Evolutionary conservation across 2,113 vertebrate genomes (phyloP), one percentile per base, ranked within the genome.

Genomic region (Paradoxurus hermaphroditus): DNA sequence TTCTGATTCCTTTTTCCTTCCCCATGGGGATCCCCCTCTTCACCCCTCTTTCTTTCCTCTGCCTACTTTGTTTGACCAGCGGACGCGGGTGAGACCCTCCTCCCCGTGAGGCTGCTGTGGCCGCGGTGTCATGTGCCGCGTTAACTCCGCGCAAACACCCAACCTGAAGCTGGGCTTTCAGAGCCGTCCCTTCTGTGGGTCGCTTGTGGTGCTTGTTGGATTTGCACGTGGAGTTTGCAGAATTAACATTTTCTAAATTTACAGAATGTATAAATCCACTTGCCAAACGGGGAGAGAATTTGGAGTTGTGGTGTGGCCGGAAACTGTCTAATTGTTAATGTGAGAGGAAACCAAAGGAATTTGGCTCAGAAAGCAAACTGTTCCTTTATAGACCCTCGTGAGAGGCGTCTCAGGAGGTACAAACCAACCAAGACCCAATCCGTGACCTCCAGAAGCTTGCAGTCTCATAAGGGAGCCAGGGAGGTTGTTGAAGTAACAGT

Each of bases 281-380:
- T 91, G 90, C 39, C 18, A 56, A 67, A 49, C 44, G 46, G 34
- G 63, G 27, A 91, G 46, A 86, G 9, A 75, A 92, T 86, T 63
- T 85, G 56, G 27, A 96, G 7, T 65, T 92, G 23, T 68, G 10
- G 19, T 89, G 95, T 81, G 25, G 82, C 21, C 36, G 82, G 51
- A 44, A 25, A 77, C 44, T 73, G 77, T 49, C 63, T 75, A n/a
- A 27, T 59, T 44, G 31, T 59, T 44, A 44, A 44, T 5, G 8
- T 44, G n/a, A 93, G 34, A 82, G 36, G 49, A 87, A 90, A 88
- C 67, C 36, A 96, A 91, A 90, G 16, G 41, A 90, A 88, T 91
- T 72, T 81, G 53, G 13, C 51, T 68, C 53, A 23, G n/a, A 96
- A 85, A 85, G 41, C 41, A 53, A 39, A 73, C 56, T 31, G 21